phyloP scores from a whole-genome alignment of 2,797 vertebrate genomes.

The Microcaecilia unicolor region DNA sequence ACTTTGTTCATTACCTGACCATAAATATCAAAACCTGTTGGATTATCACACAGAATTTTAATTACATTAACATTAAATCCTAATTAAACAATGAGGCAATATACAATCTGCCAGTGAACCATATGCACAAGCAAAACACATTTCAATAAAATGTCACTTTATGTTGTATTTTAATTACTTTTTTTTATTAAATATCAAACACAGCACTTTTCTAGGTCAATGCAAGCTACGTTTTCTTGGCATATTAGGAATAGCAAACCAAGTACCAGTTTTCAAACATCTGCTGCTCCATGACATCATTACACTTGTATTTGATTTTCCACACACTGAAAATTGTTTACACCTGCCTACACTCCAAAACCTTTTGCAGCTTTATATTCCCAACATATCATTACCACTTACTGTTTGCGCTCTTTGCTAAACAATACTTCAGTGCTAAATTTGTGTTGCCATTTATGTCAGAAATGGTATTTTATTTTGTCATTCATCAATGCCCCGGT shows the following conservation, averaged over 20 bases:
- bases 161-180: slow-evolving; percentile 32
- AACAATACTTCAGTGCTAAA: slow-evolving; percentile 15
- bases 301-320: slow-evolving; percentile 22
- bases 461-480: slow-evolving; percentile 3
- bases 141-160: slow-evolving; percentile 36
- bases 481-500: neutral
- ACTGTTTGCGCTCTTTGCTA: slow-evolving; percentile 18
- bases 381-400: slow-evolving; percentile 25
- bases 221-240: slow-evolving; percentile 22
- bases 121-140: slow-evolving; percentile 36
- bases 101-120: slow-evolving; percentile 38
- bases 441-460: slow-evolving; percentile 7
- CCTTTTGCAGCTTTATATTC: slow-evolving; percentile 13
- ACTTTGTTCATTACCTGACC: slow-evolving; percentile 24
- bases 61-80: slow-evolving; percentile 45
- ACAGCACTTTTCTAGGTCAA: slow-evolving; percentile 22
- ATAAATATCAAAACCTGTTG: slow-evolving; percentile 33
- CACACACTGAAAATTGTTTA: slow-evolving; percentile 28
- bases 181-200: slow-evolving; percentile 21
- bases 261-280: slow-evolving; percentile 20
- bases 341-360: slow-evolving; percentile 22
- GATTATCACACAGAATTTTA: slow-evolving; percentile 32
- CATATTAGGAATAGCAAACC: slow-evolving; percentile 24
- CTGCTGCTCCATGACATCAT: slow-evolving; percentile 18
- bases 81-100: slow-evolving; percentile 45